Base-by-base conservation (phyloP, 2,888 invertebrate genomes). In the Andrena trimmerana region DNA sequence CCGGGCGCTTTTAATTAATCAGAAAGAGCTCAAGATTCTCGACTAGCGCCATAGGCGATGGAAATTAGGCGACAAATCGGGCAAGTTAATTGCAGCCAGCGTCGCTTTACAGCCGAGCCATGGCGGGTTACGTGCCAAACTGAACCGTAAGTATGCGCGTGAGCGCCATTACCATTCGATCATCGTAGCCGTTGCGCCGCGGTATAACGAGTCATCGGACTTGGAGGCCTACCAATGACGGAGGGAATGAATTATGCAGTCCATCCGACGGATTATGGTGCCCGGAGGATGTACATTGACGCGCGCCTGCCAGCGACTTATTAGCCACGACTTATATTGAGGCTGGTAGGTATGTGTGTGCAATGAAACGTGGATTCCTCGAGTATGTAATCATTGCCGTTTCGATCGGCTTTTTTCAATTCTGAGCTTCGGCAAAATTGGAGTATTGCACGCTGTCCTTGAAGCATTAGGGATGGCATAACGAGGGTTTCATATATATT, bases 181-280 rank as follows among this genome's bases (percentile, higher is more conserved):
- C 68, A 66, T 76, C 83, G 88, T 89, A 84, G 81, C 63, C 72
- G 57, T 76, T 76, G 68, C 71, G 82, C 76, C 80, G 52, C 67
- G 73, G 54, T 87, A 85, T 85, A 85, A 88, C 86, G 89, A 88
- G 85, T 85, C 89, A 80, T 84, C 78, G 83, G 86, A 83, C 85
- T 86, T 78, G 71, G 79, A 78, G 78, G 84, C 75, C 88, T 85
- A 84, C 84, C 84, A 87, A 88, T 87, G 86, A 87, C 87, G 81
- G 79, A 69, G 73, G 71, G 78, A 89, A 89, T 89, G 89, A 90
- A 89, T 89, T 90, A 89, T 89, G 89, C 90, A 89, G 89, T 83
- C 81, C 80, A 81, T 84, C 71, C 88, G 78, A 85, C 36, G 83
- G 88, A 88, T 89, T 89, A 89, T 89, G 86, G 86, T 76, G 83